Evolutionary conservation across 2,888 invertebrate species (phyloP).

Genomic region (Liopterus haemorrhoidalis): DNA sequence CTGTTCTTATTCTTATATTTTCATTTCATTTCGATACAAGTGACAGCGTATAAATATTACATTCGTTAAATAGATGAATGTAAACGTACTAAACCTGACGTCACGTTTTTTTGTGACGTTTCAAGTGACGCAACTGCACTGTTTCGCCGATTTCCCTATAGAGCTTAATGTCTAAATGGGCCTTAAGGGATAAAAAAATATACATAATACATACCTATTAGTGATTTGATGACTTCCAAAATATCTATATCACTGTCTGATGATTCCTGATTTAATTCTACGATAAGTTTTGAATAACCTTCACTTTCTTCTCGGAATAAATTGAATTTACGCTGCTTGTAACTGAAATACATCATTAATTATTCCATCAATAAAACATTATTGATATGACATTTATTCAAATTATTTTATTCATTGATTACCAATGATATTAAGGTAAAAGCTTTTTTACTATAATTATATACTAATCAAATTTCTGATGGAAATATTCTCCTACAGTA

Average conservation of each 20-base stretch:
- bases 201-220: slow-evolving; percentile 66
- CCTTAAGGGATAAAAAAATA: slow-evolving; percentile 4
- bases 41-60: no score
- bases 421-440: neutral
- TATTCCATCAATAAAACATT: neutral
- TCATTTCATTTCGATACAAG: no score
- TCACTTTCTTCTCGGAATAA: slow-evolving; percentile 98
- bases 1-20: no score
- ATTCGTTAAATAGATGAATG: no score
- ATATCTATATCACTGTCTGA: slow-evolving; percentile 58
- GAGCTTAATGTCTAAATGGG: slow-evolving; percentile 3
- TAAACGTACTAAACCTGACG: no score
- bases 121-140: no score
- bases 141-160: no score
- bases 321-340: slow-evolving; percentile 99
- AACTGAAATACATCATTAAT: slow-evolving; percentile 58
- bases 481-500: no score
- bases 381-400: neutral
- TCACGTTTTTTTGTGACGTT: no score
- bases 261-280: slow-evolving; percentile 84
- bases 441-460: no score
- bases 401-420: slow-evolving; percentile 1
- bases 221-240: slow-evolving; percentile 84
- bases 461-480: no score
- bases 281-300: slow-evolving; percentile 94